phyloP scores from a whole-genome alignment of 1,140 invertebrate genomes.

The Conopomorpha cramerella region DNA sequence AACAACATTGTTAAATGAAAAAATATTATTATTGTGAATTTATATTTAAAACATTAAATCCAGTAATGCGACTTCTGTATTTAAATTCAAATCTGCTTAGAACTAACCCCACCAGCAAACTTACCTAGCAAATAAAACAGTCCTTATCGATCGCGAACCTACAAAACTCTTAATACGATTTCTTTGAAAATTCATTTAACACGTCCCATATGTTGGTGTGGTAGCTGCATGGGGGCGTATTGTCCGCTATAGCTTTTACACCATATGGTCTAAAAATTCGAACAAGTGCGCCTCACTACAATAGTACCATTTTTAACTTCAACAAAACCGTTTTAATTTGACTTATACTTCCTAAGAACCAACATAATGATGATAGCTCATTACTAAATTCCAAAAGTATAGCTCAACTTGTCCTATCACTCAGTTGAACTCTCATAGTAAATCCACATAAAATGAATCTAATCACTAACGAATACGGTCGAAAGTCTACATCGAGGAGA shows the following conservation, averaged over 20 bases:
- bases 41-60: neutral
- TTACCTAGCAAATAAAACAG: neutral
- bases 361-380: too few relatives aligned
- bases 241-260: conserved; percentile 48
- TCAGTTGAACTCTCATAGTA: too few relatives aligned
- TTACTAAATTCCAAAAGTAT: too few relatives aligned
- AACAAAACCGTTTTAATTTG: too few relatives aligned
- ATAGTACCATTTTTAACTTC: neutral
- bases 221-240: conserved; percentile 38
- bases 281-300: conserved; percentile 37
- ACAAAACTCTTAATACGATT: conserved; percentile 23
- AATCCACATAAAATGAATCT: too few relatives aligned
- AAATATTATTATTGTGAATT: neutral
- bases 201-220: conserved; percentile 49
- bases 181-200: conserved; percentile 52
- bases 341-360: too few relatives aligned
- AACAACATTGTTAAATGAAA: neutral
- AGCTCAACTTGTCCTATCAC: too few relatives aligned
- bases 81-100: neutral
- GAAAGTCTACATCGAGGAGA: too few relatives aligned
- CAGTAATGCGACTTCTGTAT: neutral
- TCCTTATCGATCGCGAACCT: conserved; percentile 3
- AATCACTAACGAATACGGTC: too few relatives aligned
- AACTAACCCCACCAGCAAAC: neutral
- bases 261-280: conserved; percentile 52